Conservation (phyloP, 2,797 vertebrate genomes). For the Gadopsis bispinosus region DNA sequence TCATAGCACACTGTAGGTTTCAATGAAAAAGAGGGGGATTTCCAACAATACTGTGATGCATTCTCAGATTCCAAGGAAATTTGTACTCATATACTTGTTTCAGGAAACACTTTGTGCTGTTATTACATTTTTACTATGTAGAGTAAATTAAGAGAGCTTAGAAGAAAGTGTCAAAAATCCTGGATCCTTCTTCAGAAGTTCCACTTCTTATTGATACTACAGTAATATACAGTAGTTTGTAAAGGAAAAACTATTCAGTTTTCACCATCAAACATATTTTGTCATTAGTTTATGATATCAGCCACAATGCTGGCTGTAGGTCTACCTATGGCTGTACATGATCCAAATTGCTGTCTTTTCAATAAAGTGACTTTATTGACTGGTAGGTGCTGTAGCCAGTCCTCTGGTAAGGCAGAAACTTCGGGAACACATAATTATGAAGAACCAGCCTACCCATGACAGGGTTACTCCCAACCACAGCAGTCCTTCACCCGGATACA, state of each 20-base stretch:
- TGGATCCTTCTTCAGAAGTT: slow-evolving; percentile 1
- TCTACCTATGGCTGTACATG: neutral
- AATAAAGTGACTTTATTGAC: slow-evolving; percentile 31
- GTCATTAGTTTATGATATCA: neutral
- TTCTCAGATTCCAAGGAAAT: slow-evolving; percentile 61
- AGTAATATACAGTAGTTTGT: neutral
- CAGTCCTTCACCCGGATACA: slow-evolving; percentile 63
- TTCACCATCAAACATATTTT: neutral
- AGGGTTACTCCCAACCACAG: slow-evolving; percentile 78
- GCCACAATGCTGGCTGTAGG: neutral
- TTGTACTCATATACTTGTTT: slow-evolving; percentile 45
- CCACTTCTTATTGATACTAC: neutral
- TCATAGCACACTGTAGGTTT: slow-evolving; percentile 54
- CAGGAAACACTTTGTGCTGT: slow-evolving; percentile 28
- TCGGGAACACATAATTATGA: slow-evolving; percentile 88
- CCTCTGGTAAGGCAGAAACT: slow-evolving; percentile 91
- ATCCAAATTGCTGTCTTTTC: slow-evolving; percentile 18
- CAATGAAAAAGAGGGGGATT: slow-evolving; percentile 62
- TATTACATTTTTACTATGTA: slow-evolving; percentile 23
- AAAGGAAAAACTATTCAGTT: neutral
- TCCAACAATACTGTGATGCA: slow-evolving; percentile 45
- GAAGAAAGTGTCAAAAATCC: slow-evolving; percentile 15
- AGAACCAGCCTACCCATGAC: slow-evolving; percentile 87
- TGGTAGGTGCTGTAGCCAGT: slow-evolving; percentile 91
- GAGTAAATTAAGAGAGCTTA: slow-evolving; percentile 33